Base-by-base conservation (phyloP, 2,797 vertebrate genomes). In the Neosilurus mollespiculum region DNA sequence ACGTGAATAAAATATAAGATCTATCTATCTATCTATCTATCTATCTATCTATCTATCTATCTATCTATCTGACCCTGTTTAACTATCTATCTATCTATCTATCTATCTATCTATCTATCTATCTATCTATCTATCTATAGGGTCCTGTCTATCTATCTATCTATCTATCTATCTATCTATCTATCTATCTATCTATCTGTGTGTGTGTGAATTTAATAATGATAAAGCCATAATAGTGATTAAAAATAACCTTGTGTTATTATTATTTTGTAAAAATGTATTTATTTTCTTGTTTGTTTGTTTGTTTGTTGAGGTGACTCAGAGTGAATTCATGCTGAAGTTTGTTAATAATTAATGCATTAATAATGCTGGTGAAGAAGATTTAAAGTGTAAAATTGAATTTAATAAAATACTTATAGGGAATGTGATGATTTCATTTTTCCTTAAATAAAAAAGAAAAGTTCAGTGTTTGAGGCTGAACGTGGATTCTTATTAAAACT, bases 31-130 rank as follows among this genome's bases (percentile, higher is more conserved):
- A 43, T 43, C 43, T 43, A 43, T 43, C 43, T 43, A 24, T 62
- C 18, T 62, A 62, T 62, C 18, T 62, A 62, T 64, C 61, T 8
- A 43, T 43, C 43, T 43, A 43, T 43, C 43, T 43, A 43, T 43
- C 43, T 43, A 43, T 43, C 43, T 43, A 43, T 43, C 43, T 43
- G 6, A n/a, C n/a, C 6, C 37, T 43, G 6, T 43, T 6, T 43
- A 22, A 20, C 59, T 20, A 61, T n/a, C 20, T 24, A 64, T 64
- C 61, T 24, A n/a, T 64, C 54, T 56, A 62, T 62, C 18, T 62
- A 62, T 62, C 18, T 62, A 62, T 64, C 61, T 26, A 64, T 64
- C 61, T 64, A 64, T 64, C 61, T 24, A 64, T 62, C 61, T 62
- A 62, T 61, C 59, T 61, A 61, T 61, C 59, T 61, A 24, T 62